Evolutionary conservation across 2,113 vertebrate genomes (phyloP).

Genomic region (Protobothrops flavoviridis): DNA sequence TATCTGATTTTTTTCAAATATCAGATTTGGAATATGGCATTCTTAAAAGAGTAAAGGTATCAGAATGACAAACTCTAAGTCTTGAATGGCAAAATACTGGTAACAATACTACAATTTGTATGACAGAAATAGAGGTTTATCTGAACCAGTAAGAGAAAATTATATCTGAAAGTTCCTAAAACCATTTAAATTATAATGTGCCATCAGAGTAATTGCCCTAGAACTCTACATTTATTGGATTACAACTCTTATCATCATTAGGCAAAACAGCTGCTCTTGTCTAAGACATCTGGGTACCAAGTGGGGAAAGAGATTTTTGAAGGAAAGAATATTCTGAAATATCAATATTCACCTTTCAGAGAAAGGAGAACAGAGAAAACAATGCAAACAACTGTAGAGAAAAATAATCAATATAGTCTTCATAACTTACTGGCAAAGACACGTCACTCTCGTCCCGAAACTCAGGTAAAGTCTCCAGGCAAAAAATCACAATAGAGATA

Average conservation of each 20-base stretch:
- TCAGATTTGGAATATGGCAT: not conserved
- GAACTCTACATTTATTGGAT: not conserved
- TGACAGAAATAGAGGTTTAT: not conserved
- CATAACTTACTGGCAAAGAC: slow-evolving; percentile 73
- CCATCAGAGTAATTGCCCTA: not conserved
- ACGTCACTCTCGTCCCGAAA: slow-evolving; percentile 81
- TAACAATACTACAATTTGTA: not conserved
- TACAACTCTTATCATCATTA: not conserved
- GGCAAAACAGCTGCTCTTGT: not conserved
- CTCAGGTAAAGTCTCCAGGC: slow-evolving; percentile 89
- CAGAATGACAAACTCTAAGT: not conserved
- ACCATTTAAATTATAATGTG: not conserved
- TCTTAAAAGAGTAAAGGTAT: not conserved
- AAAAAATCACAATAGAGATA: slow-evolving; percentile 93
- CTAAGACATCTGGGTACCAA: not conserved
- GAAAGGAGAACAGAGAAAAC: not conserved
- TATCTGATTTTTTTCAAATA: not conserved
- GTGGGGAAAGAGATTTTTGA: not conserved
- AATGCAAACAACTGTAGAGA: not conserved
- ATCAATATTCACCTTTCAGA: not conserved
- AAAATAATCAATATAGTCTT: not conserved
- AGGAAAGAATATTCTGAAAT: not conserved
- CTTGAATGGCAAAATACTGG: not conserved
- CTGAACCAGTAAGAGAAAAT: not conserved
- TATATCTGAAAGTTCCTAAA: not conserved